These are phyloP conservation scores for Atta texana DNA, from an alignment of 1,140 invertebrate species.

Conservation along the genomic window DNA sequence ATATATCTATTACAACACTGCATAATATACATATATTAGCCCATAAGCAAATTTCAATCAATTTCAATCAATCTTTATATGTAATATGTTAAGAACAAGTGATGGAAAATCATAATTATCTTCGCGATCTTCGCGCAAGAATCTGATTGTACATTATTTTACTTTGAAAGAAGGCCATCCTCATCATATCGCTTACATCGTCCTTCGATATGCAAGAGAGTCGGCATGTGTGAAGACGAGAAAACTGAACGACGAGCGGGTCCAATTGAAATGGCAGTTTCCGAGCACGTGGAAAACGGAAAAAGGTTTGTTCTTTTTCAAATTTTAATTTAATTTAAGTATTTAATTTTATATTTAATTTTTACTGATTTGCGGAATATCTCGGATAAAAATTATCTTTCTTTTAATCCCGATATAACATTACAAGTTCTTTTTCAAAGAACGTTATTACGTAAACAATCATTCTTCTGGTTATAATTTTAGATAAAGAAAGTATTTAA, in stretches of 20 bases:
- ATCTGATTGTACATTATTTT: constrained; percentile 32
- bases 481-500: background rate
- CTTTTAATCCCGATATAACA: background rate
- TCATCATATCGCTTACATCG: background rate
- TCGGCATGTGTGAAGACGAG: constrained; percentile 2
- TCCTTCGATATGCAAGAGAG: constrained; percentile 9
- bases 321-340: background rate
- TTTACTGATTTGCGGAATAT: background rate
- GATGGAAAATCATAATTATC: background rate
- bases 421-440: background rate
- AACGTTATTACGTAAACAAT: background rate
- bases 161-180: background rate
- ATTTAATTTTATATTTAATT: background rate
- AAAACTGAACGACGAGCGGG: background rate
- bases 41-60: background rate
- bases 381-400: background rate
- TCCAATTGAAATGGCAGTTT: background rate
- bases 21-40: background rate
- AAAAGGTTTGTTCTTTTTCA: constrained; percentile 23
- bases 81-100: background rate
- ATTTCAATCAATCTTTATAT: background rate
- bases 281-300: constrained; percentile 16
- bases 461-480: background rate
- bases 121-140: background rate
- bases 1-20: no score